phyloP scores from a whole-genome alignment of 2,113 vertebrate species.

The Engraulis encrasicolus region DNA sequence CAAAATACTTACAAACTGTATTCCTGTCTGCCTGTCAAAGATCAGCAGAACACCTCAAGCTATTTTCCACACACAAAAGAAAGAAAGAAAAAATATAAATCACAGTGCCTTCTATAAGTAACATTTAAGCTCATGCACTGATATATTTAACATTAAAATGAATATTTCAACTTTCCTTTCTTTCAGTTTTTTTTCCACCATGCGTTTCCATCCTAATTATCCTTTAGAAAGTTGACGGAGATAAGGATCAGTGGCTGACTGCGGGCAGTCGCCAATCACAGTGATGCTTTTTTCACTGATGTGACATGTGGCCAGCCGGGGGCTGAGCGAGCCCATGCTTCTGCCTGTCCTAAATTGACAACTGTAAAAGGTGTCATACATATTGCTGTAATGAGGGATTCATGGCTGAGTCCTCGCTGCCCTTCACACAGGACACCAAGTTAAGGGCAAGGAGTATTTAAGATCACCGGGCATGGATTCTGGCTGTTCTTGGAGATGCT shows the following conservation, averaged over 20 bases:
- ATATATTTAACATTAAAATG: too few relatives aligned
- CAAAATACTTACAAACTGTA: too few relatives aligned
- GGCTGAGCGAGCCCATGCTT: constrained; percentile 64
- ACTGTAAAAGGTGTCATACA: constrained; percentile 78
- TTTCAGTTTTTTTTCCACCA: neutral
- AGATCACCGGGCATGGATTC: neutral
- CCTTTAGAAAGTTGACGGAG: constrained; percentile 49
- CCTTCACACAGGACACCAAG: constrained; percentile 51
- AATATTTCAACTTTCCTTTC: too few relatives aligned
- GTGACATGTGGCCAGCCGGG: constrained; percentile 65
- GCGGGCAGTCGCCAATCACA: constrained; percentile 69
- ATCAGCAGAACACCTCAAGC: too few relatives aligned
- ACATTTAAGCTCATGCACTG: too few relatives aligned
- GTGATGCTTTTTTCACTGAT: constrained; percentile 69
- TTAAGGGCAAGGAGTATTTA: constrained; percentile 1
- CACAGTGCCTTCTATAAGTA: too few relatives aligned
- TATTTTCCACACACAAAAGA: too few relatives aligned
- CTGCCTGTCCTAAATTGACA: constrained; percentile 66
- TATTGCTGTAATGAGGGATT: constrained; percentile 74
- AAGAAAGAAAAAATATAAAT: too few relatives aligned
- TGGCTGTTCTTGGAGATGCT: neutral
- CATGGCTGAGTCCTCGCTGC: constrained; percentile 57
- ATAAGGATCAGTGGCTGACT: constrained; percentile 69
- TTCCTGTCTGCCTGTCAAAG: too few relatives aligned
- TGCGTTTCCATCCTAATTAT: constrained; percentile 62